phyloP scores from a whole-genome alignment of 2,888 invertebrate genomes.

The Drosophila koepferae region DNA sequence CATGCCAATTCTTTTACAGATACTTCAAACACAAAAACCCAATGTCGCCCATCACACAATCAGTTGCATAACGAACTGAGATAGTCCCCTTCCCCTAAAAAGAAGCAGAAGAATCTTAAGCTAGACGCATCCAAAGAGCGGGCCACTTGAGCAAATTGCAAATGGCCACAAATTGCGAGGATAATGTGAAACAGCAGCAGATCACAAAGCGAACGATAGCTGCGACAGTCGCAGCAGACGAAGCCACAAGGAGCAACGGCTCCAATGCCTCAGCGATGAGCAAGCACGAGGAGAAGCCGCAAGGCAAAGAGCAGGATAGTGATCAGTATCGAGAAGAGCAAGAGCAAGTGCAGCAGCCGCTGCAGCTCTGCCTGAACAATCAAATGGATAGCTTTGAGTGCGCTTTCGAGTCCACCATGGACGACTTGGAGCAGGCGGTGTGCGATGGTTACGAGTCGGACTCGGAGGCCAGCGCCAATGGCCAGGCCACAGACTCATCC shows the following conservation, averaged over 20 bases:
- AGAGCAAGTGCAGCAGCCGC: slow-evolving; percentile 14
- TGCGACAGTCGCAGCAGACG: slow-evolving; percentile 21
- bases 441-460: slow-evolving; percentile 83
- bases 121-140: slow-evolving; percentile 29
- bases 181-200: slow-evolving; percentile 69
- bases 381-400: slow-evolving; percentile 82
- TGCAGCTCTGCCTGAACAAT: slow-evolving; percentile 41
- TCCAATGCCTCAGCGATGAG: slow-evolving; percentile 50
- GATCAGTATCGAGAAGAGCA: background rate
- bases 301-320: slow-evolving; percentile 41
- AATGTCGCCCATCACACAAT: slow-evolving; percentile 83
- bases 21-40: slow-evolving; percentile 24
- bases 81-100: background rate
- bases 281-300: slow-evolving; percentile 60
- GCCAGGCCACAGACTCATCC: slow-evolving; percentile 62
- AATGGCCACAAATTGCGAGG: slow-evolving; percentile 83
- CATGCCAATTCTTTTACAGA: slow-evolving; percentile 58
- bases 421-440: slow-evolving; percentile 80
- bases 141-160: slow-evolving; percentile 25
- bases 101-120: slow-evolving; percentile 10
- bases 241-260: slow-evolving; percentile 8
- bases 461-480: slow-evolving; percentile 76
- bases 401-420: slow-evolving; percentile 84
- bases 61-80: slow-evolving; percentile 40
- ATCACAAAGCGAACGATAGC: slow-evolving; percentile 34